These are phyloP conservation scores for Drosophila arizonae DNA, from an alignment of 1,140 invertebrate species.

Conservation along the genomic window DNA sequence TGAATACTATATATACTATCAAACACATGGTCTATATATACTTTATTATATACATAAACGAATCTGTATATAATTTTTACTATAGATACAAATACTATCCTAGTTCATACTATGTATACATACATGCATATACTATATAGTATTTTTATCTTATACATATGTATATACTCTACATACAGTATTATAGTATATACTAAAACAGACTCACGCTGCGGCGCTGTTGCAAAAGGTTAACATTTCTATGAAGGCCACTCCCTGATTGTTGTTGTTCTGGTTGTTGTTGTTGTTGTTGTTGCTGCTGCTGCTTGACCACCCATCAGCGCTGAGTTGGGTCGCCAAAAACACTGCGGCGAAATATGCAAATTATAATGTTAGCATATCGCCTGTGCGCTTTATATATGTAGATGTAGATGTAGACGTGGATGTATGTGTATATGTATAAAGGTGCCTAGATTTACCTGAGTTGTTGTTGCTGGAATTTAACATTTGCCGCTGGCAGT, in stretches of 20 bases:
- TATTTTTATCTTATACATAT: too few species aligned
- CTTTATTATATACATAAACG: neutral
- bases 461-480: conserved; percentile 16
- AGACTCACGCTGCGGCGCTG: neutral
- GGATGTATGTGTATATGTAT: neutral
- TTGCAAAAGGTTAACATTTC: conserved; percentile 59
- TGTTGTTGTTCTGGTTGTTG: neutral
- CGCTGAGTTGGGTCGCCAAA: conserved; percentile 22
- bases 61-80: neutral
- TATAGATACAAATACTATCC: too few species aligned
- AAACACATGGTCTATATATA: neutral
- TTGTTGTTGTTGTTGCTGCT: conserved; percentile 27
- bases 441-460: conserved; percentile 11
- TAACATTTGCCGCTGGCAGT: conserved; percentile 30
- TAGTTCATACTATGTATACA: neutral
- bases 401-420: too few species aligned
- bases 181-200: too few species aligned
- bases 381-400: conserved; percentile 18
- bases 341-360: conserved; percentile 53
- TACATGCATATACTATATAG: neutral
- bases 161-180: too few species aligned
- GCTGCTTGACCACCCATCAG: conserved; percentile 45
- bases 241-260: conserved; percentile 48
- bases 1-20: too few species aligned
- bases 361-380: conserved; percentile 55